phyloP scores from a whole-genome alignment of 2,113 vertebrate species.

The Sinocyclocheilus grahami region DNA sequence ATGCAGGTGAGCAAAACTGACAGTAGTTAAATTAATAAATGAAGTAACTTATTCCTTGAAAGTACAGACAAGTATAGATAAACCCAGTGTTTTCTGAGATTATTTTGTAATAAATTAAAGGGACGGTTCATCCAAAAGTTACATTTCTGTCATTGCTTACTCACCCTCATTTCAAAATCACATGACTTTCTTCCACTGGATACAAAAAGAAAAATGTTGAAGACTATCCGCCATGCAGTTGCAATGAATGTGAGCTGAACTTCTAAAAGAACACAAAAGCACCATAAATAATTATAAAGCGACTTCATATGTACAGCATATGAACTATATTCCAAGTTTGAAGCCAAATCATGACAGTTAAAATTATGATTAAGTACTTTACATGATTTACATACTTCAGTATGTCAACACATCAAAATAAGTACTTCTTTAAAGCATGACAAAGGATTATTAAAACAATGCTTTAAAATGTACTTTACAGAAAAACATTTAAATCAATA shows the following conservation, averaged over 20 bases:
- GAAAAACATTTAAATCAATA: too few relatives aligned
- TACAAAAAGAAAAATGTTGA: not conserved
- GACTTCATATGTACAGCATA: too few relatives aligned
- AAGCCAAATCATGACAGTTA: not conserved
- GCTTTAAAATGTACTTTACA: too few relatives aligned
- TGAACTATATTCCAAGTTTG: not conserved
- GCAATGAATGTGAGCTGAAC: not conserved
- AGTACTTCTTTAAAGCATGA: too few relatives aligned
- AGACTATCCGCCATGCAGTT: not conserved
- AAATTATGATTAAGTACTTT: too few relatives aligned
- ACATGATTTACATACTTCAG: too few relatives aligned
- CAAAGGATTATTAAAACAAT: too few relatives aligned
- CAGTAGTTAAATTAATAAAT: not conserved
- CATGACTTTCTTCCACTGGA: not conserved
- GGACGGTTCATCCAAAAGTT: not conserved
- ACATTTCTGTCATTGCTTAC: not conserved
- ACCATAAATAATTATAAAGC: too few relatives aligned
- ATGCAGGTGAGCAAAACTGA: slow-evolving; percentile 78
- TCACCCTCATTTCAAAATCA: not conserved
- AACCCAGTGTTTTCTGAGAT: not conserved
- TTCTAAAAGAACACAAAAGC: too few relatives aligned
- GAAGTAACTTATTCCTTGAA: not conserved
- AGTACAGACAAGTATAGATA: not conserved
- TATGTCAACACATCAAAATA: too few relatives aligned
- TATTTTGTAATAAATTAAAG: not conserved